These are phyloP conservation scores for Cerceris ruficornis DNA, from an alignment of 2,888 invertebrate genomes.

Conservation along the genomic window DNA sequence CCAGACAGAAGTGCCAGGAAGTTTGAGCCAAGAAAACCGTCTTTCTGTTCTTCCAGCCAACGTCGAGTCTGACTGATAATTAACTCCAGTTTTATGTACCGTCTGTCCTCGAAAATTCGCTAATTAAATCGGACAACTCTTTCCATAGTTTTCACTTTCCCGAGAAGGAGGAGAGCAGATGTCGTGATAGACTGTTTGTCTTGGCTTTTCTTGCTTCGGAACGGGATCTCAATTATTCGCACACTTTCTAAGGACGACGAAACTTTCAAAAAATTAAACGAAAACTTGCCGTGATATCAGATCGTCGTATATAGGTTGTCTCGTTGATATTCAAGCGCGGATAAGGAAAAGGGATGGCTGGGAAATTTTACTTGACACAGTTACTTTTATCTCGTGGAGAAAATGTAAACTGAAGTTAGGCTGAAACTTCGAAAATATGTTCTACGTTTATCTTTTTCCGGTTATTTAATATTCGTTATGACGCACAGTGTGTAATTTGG, in stretches of 20 bases:
- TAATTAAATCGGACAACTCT: conserved; percentile 59
- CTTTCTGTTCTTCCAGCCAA: not conserved
- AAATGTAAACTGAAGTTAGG: too few relatives aligned
- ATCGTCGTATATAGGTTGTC: not conserved
- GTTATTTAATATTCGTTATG: too few relatives aligned
- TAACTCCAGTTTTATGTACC: conserved; percentile 46
- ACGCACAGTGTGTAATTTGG: too few relatives aligned
- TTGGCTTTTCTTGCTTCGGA: conserved; percentile 16
- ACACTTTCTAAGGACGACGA: not conserved
- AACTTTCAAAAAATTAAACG: conserved; percentile 30
- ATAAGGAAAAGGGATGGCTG: too few relatives aligned
- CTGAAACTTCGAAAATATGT: too few relatives aligned
- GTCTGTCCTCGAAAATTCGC: conserved; percentile 31
- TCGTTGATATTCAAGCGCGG: not conserved
- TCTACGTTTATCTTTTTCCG: too few relatives aligned
- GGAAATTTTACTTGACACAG: too few relatives aligned
- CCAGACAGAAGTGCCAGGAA: conserved; percentile 17
- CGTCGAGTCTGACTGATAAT: conserved; percentile 43
- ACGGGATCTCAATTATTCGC: conserved; percentile 28
- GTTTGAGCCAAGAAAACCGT: conserved; percentile 27
- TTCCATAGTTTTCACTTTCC: conserved; percentile 35
- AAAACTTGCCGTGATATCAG: conserved; percentile 23
- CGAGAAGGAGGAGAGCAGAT: conserved; percentile 17
- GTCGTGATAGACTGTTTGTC: conserved; percentile 45
- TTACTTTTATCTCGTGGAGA: too few relatives aligned